These are phyloP conservation scores for Xestia sexstrigata DNA, from an alignment of 2,888 invertebrate species.

Conservation along the genomic window DNA sequence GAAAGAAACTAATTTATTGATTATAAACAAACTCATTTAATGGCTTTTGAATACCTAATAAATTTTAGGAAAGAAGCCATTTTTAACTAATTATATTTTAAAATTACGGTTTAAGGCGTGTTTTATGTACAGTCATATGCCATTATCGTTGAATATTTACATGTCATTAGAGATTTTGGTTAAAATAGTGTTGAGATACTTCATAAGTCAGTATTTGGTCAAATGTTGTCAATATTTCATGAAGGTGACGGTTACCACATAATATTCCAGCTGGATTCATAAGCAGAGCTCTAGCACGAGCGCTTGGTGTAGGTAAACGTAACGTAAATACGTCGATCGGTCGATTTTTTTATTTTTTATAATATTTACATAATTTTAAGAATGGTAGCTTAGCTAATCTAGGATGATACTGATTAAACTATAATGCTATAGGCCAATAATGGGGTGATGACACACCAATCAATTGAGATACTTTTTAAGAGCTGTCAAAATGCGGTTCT, in stretches of 20 bases:
- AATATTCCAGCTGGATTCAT: background rate
- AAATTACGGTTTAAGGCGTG: conserved; percentile 18
- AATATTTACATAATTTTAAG: too few species aligned
- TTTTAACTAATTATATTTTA: conserved; percentile 48
- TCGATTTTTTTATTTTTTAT: too few species aligned
- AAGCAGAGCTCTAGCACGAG: background rate
- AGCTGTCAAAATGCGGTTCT: too few species aligned
- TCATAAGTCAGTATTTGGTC: background rate
- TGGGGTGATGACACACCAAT: too few species aligned
- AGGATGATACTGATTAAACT: too few species aligned
- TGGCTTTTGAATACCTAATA: conserved; percentile 25
- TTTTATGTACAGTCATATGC: conserved; percentile 27
- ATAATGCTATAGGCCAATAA: too few species aligned
- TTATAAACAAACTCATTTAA: conserved; percentile 45
- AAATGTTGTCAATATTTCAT: conserved; percentile 2
- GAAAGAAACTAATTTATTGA: conserved; percentile 44
- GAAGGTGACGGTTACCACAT: background rate
- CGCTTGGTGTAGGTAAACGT: too few species aligned
- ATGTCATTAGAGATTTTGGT: conserved; percentile 29
- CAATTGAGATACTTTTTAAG: too few species aligned
- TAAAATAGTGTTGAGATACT: conserved; percentile 15
- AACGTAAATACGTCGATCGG: too few species aligned
- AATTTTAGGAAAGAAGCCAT: conserved; percentile 26
- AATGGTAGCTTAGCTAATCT: too few species aligned
- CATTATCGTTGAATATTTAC: conserved; percentile 39